phyloP scores from a whole-genome alignment of 2,113 vertebrate genomes.

The Epinephelus lanceolatus region DNA sequence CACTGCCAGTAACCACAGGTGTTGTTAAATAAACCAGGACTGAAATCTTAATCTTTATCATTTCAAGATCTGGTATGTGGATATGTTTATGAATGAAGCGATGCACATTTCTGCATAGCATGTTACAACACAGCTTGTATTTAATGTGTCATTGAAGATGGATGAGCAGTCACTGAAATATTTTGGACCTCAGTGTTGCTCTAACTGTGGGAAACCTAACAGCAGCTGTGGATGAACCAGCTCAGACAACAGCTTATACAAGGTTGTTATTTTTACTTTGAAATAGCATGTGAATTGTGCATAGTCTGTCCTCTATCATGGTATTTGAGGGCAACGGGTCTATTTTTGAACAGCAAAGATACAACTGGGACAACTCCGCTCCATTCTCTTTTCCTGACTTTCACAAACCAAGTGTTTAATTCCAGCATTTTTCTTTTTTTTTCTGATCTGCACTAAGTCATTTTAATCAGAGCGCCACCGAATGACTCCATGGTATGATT shows the following conservation, averaged over 20 bases:
- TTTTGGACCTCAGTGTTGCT: conserved; percentile 2
- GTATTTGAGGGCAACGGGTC: conserved; percentile 65
- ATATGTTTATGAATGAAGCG: background rate
- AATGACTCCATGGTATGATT: conserved; percentile 53
- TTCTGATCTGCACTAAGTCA: conserved; percentile 20
- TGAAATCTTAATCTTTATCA: background rate
- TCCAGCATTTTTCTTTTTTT: conserved; percentile 7
- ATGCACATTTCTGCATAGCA: background rate
- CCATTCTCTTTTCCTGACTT: conserved; percentile 61
- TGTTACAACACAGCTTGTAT: background rate
- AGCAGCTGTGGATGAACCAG: conserved; percentile 20
- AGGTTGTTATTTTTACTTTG: conserved; percentile 38
- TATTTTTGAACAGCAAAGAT: conserved; percentile 72
- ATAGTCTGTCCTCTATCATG: conserved; percentile 42
- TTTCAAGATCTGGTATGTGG: background rate
- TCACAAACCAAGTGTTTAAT: conserved; percentile 58
- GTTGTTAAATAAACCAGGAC: background rate
- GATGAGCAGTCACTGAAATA: background rate
- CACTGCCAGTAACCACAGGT: background rate
- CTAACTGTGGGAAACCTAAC: background rate
- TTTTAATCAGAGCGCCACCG: conserved; percentile 51
- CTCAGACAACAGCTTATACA: conserved; percentile 6
- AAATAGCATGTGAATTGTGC: conserved; percentile 52
- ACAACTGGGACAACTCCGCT: conserved; percentile 65
- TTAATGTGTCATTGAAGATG: background rate